Base-by-base conservation (phyloP, 2,888 invertebrate species). In the Synergus umbraculus region DNA sequence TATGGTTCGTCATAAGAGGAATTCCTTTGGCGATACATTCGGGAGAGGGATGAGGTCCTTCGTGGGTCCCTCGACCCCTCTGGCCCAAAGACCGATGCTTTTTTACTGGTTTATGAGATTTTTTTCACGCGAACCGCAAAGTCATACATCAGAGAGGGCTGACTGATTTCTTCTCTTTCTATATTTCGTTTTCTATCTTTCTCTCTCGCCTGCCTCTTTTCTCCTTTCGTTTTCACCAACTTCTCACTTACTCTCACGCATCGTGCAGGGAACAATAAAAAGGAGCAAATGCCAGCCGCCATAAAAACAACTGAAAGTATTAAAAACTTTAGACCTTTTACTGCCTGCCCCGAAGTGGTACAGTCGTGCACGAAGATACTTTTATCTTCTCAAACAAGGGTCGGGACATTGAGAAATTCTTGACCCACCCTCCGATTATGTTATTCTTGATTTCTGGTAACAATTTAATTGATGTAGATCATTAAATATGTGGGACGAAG, bases 21-120 rank as follows among this genome's bases (percentile, higher is more conserved):
- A 92, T 92, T 91, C 91, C 90, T 91, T 88, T 86, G 87, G 87
- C 89, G 88, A 89, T 90, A 88, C 88, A 86, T 54, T 54, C 2
- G 54, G n/a, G 54, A 54, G 54, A 54, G 54, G 54, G 54, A 54
- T 54, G 54, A 54, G 54, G 54, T 49, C 49, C 29, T n/a, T 69
- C 10, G 22, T 69, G 46, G 46, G 46, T 69, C 69, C 85, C 82
- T 81, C 78, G 82, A 83, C 82, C 83, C 82, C 79, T 79, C 78
- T 76, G 78, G 79, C 82, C 64, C 77, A 79, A 87, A 87, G 89
- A 89, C 89, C 86, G 85, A 87, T 89, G 89, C 88, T 90, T 92
- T 91, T 91, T 91, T 91, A 91, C 91, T 90, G 90, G 89, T 92
- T 92, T 92, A 92, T 91, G 92, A 89, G 89, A 90, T 91, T 92